Base-by-base conservation (phyloP, 2,888 invertebrate species). In the Xanthia togata region DNA sequence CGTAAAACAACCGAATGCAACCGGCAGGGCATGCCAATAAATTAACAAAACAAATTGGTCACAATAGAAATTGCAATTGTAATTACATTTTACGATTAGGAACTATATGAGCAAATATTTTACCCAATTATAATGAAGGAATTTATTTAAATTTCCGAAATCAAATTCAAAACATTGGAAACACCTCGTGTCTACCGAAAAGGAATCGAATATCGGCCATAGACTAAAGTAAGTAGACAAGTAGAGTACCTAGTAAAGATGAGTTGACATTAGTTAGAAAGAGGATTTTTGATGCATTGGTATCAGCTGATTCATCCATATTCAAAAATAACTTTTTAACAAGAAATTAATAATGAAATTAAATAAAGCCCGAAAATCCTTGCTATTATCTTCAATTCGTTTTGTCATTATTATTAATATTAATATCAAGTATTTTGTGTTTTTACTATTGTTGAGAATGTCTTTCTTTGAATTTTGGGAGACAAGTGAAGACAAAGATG, bases 131-230 rank as follows among this genome's bases (percentile, higher is more conserved):
- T 20, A 14, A 4, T n/a, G 38, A n/a, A 67, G 23, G 41, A 83
- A 77, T 76, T 44, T 41, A 65, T 57, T 63, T 71, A 80, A 85
- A 84, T 81, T 81, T 76, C 67, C 35, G 62, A 79, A 87, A 87
- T 82, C 73, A 83, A 76, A 84, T 87, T 89, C 89, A 92, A 92
- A 92, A 92, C 91, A 92, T 88, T 89, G 86, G 78, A 89, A 88
- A 84, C 87, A 89, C 92, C 92, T 92, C 92, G 92, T 92, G 92
- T 91, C 86, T 79, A 79, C 73, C 76, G 78, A 76, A 79, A 85
- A 85, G 35, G 73, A 84, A 81, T 85, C 81, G 75, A 87, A 84
- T 70, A 73, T 78, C 20, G 83, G 11, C 86, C 83, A 86, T 57
- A 84, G 83, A 83, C 72, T 76, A 71, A 63, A 64, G 41, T 60